phyloP scores from a whole-genome alignment of 2,888 invertebrate genomes.

The Acleris cristana region DNA sequence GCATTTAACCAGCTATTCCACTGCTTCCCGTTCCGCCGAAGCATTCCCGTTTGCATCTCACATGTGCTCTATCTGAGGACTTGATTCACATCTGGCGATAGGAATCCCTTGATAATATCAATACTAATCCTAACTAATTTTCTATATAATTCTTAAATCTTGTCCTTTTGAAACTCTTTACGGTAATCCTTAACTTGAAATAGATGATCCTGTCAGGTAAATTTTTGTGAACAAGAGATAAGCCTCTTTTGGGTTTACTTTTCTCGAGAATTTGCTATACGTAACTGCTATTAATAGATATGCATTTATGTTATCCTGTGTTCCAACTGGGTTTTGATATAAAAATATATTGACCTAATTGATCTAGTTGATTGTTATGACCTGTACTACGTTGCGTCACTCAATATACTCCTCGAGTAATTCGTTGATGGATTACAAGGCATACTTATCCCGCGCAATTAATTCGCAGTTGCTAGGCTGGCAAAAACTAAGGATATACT shows the following conservation, averaged over 20 bases:
- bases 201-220: slow-evolving; percentile 18
- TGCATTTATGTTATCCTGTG: not conserved
- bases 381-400: slow-evolving; percentile 52
- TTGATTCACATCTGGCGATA: slow-evolving; percentile 29
- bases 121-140: not conserved
- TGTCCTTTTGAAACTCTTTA: slow-evolving; percentile 15
- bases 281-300: not conserved
- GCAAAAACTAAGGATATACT: slow-evolving; percentile 27
- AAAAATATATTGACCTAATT: slow-evolving; percentile 51
- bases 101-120: slow-evolving; percentile 30
- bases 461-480: slow-evolving; percentile 33
- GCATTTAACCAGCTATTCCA: slow-evolving; percentile 31
- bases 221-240: slow-evolving; percentile 16
- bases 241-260: not conserved
- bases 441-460: slow-evolving; percentile 57
- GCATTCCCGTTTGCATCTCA: slow-evolving; percentile 34
- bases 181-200: slow-evolving; percentile 24
- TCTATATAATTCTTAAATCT: slow-evolving; percentile 8
- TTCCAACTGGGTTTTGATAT: slow-evolving; percentile 17
- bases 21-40: slow-evolving; percentile 28
- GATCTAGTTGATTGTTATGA: slow-evolving; percentile 35
- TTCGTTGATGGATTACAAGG: slow-evolving; percentile 49
- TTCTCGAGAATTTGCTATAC: not conserved
- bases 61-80: slow-evolving; percentile 28
- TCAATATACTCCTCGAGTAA: slow-evolving; percentile 42